Conservation (phyloP, 2,888 invertebrate genomes). For the Chaetoderma sp. region DNA sequence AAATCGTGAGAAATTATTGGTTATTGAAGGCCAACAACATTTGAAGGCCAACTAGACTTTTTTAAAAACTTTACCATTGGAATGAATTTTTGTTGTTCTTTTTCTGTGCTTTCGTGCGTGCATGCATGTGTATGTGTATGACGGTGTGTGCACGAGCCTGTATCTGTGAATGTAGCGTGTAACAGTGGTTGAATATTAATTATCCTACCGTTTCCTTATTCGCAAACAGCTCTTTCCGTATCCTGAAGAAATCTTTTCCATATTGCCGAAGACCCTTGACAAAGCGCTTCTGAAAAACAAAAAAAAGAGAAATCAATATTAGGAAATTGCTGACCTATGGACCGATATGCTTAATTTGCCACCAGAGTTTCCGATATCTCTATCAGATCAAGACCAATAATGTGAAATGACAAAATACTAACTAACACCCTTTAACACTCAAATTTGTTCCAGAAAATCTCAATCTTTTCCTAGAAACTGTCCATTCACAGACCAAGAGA, state of each 20-base stretch:
- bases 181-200: too few species aligned
- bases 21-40: too few species aligned
- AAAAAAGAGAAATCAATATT: slow-evolving; percentile 12
- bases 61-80: too few species aligned
- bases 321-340: background rate
- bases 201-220: slow-evolving; percentile 90
- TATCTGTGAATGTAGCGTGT: slow-evolving; percentile 12
- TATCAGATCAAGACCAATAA: background rate
- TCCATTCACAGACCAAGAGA: too few species aligned
- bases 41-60: too few species aligned
- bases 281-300: slow-evolving; percentile 82
- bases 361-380: background rate
- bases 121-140: background rate
- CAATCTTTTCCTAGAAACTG: too few species aligned
- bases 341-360: background rate
- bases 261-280: slow-evolving; percentile 97
- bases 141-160: slow-evolving; percentile 8
- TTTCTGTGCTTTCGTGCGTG: slow-evolving; percentile 5
- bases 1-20: too few species aligned
- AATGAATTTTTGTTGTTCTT: too few species aligned
- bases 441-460: too few species aligned
- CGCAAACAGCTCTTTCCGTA: slow-evolving; percentile 93
- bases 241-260: slow-evolving; percentile 99
- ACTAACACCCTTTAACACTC: too few species aligned
- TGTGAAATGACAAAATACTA: background rate